These are phyloP conservation scores for Octomys mimax DNA, from an alignment of 2,797 vertebrate genomes.

Conservation along the genomic window DNA sequence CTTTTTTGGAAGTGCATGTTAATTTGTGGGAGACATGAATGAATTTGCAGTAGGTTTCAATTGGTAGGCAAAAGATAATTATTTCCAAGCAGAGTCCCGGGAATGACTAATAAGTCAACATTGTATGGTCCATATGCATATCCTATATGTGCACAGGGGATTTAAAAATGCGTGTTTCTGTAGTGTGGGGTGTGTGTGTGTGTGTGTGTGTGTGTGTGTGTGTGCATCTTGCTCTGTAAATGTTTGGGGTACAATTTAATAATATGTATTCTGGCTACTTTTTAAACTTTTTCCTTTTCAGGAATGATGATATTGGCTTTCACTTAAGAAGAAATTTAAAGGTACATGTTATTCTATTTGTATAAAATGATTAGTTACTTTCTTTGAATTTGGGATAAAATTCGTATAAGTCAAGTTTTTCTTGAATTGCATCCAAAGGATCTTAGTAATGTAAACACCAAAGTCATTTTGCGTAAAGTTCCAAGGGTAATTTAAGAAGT, in stretches of 20 bases:
- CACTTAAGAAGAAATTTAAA: constrained; percentile 66
- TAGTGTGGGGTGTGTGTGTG: not conserved
- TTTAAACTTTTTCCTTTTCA: constrained; percentile 58
- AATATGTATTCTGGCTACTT: constrained; percentile 44
- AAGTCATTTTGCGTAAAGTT: constrained; percentile 39
- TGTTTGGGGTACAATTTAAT: constrained; percentile 30
- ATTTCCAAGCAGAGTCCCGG: not conserved
- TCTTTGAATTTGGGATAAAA: constrained; percentile 38
- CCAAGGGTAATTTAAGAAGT: constrained; percentile 15
- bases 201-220: not conserved
- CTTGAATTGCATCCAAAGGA: constrained; percentile 57
- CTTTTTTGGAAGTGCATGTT: not conserved
- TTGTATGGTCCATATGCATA: not conserved
- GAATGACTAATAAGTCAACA: constrained; percentile 36
- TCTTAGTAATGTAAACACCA: constrained; percentile 36
- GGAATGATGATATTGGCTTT: constrained; percentile 58
- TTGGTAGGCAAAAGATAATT: not conserved
- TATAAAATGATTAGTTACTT: constrained; percentile 52
- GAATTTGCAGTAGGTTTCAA: constrained; percentile 45
- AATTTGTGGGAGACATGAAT: not conserved
- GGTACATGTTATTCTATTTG: constrained; percentile 72
- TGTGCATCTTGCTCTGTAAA: not conserved
- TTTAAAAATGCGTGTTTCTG: not conserved
- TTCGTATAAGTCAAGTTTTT: constrained; percentile 52
- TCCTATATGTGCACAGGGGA: not conserved